Evolutionary conservation across 2,797 vertebrate genomes (phyloP).

Genomic region (Hydrophis major): DNA sequence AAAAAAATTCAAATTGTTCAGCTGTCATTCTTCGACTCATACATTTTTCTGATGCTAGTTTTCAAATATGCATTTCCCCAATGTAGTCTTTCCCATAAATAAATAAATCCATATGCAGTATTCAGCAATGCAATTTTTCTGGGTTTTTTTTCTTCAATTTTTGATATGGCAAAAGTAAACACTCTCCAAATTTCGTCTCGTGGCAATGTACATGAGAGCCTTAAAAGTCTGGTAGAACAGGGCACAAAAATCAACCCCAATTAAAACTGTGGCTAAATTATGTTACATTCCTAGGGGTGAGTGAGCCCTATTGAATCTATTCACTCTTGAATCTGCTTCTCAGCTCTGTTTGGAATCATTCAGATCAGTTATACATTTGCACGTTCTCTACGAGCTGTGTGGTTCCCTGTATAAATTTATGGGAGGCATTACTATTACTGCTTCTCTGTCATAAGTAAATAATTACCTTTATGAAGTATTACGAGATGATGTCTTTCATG

Average conservation of each 20-base stretch:
- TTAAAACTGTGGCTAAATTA: neutral
- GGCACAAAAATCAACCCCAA: neutral
- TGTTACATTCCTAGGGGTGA: neutral
- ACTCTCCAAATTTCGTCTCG: neutral
- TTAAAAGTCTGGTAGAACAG: neutral
- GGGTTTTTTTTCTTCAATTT: neutral
- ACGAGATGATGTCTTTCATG: constrained; percentile 59
- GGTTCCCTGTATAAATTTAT: constrained; percentile 19
- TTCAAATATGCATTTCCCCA: neutral
- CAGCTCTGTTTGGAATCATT: neutral
- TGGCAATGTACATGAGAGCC: neutral
- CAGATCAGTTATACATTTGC: neutral
- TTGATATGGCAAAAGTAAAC: neutral
- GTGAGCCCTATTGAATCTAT: neutral
- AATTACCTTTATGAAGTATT: constrained; percentile 47
- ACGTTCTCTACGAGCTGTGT: constrained; percentile 20
- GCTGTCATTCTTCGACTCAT: neutral
- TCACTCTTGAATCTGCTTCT: neutral
- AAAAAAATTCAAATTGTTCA: neutral
- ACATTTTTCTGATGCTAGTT: neutral
- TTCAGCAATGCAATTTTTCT: neutral
- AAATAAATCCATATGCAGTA: neutral
- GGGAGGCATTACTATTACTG: neutral
- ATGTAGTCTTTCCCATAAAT: neutral
- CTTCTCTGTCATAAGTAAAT: constrained; percentile 40